phyloP scores from a whole-genome alignment of 2,797 vertebrate genomes.

The Enteromius afrohamiltoni region DNA sequence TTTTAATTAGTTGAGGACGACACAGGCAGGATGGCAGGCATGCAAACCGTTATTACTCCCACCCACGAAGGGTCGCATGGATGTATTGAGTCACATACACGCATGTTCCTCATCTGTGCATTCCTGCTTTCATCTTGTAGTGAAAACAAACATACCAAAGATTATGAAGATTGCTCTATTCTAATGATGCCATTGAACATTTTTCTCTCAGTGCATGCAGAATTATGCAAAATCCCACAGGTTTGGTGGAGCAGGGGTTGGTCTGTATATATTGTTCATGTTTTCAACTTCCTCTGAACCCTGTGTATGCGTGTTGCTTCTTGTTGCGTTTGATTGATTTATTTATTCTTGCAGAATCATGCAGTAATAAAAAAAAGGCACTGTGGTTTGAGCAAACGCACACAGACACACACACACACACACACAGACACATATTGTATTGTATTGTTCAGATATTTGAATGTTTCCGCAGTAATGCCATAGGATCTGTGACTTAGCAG shows the following conservation, averaged over 20 bases:
- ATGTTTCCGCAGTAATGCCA: neutral
- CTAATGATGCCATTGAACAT: neutral
- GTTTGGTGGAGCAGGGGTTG: neutral
- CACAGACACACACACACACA: too few species aligned
- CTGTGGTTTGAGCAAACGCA: too few species aligned
- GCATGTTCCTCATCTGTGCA: neutral
- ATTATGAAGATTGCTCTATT: neutral
- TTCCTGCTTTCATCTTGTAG: constrained; percentile 19
- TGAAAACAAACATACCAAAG: constrained; percentile 20
- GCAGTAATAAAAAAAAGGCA: neutral
- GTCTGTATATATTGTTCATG: neutral
- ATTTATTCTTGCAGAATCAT: neutral
- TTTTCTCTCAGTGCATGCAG: neutral
- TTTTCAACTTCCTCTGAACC: neutral
- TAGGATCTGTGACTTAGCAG: neutral
- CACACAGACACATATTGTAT: too few species aligned
- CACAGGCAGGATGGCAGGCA: constrained; percentile 20
- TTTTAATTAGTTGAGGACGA: constrained; percentile 55
- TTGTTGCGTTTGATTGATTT: neutral
- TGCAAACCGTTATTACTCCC: constrained; percentile 38
- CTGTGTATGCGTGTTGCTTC: neutral
- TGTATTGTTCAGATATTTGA: too few species aligned
- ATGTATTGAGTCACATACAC: constrained; percentile 1
- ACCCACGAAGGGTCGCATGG: constrained; percentile 1
- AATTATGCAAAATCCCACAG: neutral